Percentiles rank a stretch among this genome's conserved stretches.
Conservation (phyloP, 2,113 vertebrate genomes). For the Centrocercus urophasianus region DNA sequence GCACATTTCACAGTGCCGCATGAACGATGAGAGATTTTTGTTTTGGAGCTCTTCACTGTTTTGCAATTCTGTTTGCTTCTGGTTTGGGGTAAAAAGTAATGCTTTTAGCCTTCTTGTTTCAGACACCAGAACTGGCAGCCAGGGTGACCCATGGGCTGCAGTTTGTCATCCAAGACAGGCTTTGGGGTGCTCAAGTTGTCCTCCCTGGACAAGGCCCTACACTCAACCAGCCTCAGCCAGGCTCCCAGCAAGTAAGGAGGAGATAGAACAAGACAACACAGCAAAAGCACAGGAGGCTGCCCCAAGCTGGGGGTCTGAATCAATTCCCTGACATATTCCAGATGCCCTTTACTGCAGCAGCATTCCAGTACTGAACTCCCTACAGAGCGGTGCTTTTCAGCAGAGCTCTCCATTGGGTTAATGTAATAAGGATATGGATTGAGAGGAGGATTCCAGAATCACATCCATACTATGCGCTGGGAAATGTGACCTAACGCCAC, state of each 20-base stretch:
- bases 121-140: neutral
- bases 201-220: neutral
- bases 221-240: neutral
- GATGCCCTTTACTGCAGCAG: neutral
- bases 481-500: neutral
- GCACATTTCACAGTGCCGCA: neutral
- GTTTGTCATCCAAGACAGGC: neutral
- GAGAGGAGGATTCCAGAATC: neutral
- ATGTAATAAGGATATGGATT: neutral
- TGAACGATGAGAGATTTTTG: neutral
- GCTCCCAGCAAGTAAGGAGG: neutral
- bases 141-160: neutral
- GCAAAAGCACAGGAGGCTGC: neutral
- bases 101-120: neutral
- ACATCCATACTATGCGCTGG: neutral
- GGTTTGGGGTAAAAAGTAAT: neutral
- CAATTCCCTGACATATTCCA: neutral
- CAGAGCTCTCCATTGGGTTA: neutral
- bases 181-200: neutral
- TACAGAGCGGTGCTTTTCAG: neutral
- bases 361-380: neutral
- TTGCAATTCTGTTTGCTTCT: constrained; percentile 27
- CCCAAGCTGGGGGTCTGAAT: neutral
- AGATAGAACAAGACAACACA: neutral
- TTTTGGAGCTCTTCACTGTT: constrained; percentile 37